Conservation (phyloP, 2,888 invertebrate species). For the Morinoia aosen region DNA sequence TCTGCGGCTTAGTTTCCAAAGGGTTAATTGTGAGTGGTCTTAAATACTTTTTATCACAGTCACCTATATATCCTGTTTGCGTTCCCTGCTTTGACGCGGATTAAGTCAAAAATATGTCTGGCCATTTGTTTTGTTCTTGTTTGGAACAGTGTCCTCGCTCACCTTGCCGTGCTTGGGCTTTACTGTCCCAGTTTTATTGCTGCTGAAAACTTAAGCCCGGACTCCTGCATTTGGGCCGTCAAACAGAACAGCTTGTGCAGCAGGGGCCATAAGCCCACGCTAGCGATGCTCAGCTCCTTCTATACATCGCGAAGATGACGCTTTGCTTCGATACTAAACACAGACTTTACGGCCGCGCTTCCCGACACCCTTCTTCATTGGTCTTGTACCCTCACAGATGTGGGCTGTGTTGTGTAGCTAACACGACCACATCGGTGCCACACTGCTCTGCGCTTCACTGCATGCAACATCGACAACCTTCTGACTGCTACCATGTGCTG, state of each 20-base stretch:
- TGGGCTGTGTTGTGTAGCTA: slow-evolving; percentile 12
- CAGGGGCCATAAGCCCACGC: slow-evolving; percentile 16
- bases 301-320: slow-evolving; percentile 32
- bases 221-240: background rate
- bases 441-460: background rate
- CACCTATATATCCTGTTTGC: background rate
- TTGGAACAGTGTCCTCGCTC: background rate
- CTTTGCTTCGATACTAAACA: slow-evolving; percentile 40
- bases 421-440: background rate
- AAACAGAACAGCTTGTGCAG: background rate
- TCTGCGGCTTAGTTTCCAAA: background rate
- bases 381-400: background rate
- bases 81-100: background rate
- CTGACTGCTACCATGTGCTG: background rate
- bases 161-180: background rate
- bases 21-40: background rate
- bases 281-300: slow-evolving; percentile 6
- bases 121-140: background rate
- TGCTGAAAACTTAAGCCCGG: background rate
- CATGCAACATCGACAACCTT: background rate
- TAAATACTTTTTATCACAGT: background rate
- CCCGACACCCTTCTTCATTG: slow-evolving; percentile 23
- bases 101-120: background rate
- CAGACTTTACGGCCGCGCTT: background rate
- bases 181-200: slow-evolving; percentile 26